Evolutionary conservation across 2,113 vertebrate genomes (phyloP).

Genomic region (Columbina picui): DNA sequence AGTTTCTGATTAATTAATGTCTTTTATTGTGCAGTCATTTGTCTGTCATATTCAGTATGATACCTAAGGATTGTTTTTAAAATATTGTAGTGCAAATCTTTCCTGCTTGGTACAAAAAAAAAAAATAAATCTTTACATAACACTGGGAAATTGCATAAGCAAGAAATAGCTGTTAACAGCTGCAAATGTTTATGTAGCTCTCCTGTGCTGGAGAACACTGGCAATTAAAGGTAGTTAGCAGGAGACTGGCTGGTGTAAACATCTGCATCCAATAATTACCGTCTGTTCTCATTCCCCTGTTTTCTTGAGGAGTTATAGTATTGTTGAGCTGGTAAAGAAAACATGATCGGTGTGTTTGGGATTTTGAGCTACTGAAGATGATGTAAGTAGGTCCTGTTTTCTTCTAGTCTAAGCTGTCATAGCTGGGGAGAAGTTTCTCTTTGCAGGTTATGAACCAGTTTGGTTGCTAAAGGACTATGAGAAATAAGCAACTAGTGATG

Average conservation of each 20-base stretch:
- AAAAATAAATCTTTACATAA: neutral
- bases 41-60: neutral
- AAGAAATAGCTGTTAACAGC: neutral
- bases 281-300: neutral
- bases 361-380: neutral
- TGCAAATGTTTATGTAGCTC: neutral
- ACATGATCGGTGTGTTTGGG: rapidly evolving
- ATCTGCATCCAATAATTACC: neutral
- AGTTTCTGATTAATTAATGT: neutral
- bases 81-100: neutral
- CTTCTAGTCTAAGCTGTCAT: neutral
- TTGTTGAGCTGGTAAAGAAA: neutral
- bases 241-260: neutral
- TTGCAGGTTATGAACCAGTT: neutral
- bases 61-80: neutral
- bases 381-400: neutral
- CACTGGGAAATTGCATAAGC: neutral
- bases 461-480: neutral
- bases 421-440: neutral
- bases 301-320: neutral
- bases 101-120: neutral
- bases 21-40: neutral
- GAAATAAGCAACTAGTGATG: neutral
- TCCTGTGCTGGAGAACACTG: neutral
- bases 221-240: neutral